Conservation (phyloP, 2,797 vertebrate species). For the Myoxocephalus aenaeus region DNA sequence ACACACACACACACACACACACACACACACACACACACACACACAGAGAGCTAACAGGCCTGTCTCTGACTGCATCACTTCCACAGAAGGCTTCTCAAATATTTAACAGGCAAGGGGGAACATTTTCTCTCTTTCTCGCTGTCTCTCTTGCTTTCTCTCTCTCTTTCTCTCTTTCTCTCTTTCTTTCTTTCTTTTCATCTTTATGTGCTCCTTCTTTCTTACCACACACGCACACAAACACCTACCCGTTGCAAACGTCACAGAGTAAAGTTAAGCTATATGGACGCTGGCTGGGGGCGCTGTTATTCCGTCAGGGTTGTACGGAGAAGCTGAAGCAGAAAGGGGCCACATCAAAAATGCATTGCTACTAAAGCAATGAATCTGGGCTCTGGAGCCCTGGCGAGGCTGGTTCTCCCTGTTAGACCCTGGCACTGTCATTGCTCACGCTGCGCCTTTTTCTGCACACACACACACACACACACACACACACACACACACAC, state of each 20-base stretch:
- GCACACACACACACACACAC: constrained; percentile 31
- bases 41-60: constrained; percentile 65
- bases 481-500: constrained; percentile 15
- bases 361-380: constrained; percentile 70
- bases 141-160: constrained; percentile 30
- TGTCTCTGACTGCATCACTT: constrained; percentile 77
- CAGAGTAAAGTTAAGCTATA: constrained; percentile 58
- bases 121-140: constrained; percentile 75
- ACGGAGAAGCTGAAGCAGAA: constrained; percentile 57
- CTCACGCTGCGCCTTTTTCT: constrained; percentile 57
- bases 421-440: constrained; percentile 62
- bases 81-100: constrained; percentile 81
- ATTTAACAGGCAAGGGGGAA: constrained; percentile 81
- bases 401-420: constrained; percentile 58
- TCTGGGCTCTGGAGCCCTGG: constrained; percentile 56
- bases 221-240: constrained; percentile 15
- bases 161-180: constrained; percentile 17
- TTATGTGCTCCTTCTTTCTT: constrained; percentile 23
- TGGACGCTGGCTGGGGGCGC: constrained; percentile 66
- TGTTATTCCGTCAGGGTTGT: constrained; percentile 61
- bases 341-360: constrained; percentile 75
- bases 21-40: constrained; percentile 33
- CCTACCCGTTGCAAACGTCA: constrained; percentile 60
- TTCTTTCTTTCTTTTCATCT: constrained; percentile 46
- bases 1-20: constrained; percentile 31